Percentiles rank a stretch among this genome's conserved stretches.
Evolutionary conservation across 1,140 invertebrate species (phyloP).

Genomic region (Ips typographus): DNA sequence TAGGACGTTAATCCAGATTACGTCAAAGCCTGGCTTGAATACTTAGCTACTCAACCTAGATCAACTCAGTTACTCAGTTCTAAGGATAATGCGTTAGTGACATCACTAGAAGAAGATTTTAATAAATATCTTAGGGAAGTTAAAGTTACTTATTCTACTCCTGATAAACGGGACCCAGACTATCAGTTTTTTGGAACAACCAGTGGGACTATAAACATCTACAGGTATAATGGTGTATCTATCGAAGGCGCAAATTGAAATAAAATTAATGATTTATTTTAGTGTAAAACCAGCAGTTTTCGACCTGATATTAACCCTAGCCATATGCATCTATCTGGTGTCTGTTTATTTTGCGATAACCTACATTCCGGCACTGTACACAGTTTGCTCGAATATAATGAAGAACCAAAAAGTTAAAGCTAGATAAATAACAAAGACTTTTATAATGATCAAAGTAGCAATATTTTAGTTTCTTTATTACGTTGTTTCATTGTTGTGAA

Average conservation of each 20-base stretch:
- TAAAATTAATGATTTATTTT: conserved; percentile 50
- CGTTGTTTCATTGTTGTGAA: no score
- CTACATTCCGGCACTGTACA: conserved; percentile 65
- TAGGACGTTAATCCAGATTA: conserved; percentile 73
- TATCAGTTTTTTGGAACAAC: conserved; percentile 88
- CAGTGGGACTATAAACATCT: conserved; percentile 78
- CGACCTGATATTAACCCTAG: conserved; percentile 89
- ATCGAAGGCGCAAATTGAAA: not conserved
- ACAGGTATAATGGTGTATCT: conserved; percentile 67
- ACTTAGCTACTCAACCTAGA: conserved; percentile 70
- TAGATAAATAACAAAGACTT: conserved; percentile 7
- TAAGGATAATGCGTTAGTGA: conserved; percentile 66
- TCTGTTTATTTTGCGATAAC: conserved; percentile 81
- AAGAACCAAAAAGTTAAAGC: conserved; percentile 38
- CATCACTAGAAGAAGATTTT: conserved; percentile 71
- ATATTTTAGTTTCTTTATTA: not conserved
- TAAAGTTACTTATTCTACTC: conserved; percentile 65
- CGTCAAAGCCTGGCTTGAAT: conserved; percentile 73
- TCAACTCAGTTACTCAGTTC: conserved; percentile 71
- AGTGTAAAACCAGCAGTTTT: conserved; percentile 97
- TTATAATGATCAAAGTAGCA: conserved; percentile 2
- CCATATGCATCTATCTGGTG: conserved; percentile 80
- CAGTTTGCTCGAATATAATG: conserved; percentile 39
- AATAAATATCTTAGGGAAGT: conserved; percentile 75
- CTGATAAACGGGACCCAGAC: conserved; percentile 88